Conservation (phyloP, 1,140 invertebrate species). For the Drosophila bocki region DNA sequence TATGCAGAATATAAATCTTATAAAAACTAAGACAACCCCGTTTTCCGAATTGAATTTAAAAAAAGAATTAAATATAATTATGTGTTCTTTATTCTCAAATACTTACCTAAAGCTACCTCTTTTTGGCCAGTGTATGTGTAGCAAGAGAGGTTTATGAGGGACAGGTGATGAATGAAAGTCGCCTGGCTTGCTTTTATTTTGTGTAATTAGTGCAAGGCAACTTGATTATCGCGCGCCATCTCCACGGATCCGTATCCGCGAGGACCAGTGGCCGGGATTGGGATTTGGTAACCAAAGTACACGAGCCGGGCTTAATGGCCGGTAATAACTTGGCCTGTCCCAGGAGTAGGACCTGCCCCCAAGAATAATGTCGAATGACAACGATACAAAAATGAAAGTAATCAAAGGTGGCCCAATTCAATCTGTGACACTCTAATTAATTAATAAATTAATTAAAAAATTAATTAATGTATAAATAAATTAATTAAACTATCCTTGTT, state of each 20-base stretch:
- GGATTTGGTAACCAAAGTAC: constrained; percentile 37
- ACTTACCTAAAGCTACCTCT: background rate
- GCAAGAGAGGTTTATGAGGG: constrained; percentile 1
- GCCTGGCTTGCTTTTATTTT: constrained; percentile 62
- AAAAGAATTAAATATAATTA: no score
- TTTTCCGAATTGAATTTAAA: no score
- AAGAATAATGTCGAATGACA: constrained; percentile 15
- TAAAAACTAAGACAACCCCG: no score
- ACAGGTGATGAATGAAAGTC: constrained; percentile 57
- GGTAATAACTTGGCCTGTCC: constrained; percentile 58
- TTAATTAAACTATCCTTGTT: no score
- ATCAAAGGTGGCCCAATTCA: background rate
- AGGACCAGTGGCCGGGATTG: background rate
- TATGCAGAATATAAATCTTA: no score
- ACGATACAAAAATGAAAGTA: background rate
- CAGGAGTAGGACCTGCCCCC: background rate
- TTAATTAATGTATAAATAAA: no score
- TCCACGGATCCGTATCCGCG: constrained; percentile 10
- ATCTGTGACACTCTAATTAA: constrained; percentile 19
- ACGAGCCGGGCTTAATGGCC: constrained; percentile 55
- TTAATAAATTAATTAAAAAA: constrained; percentile 9
- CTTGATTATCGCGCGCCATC: constrained; percentile 68
- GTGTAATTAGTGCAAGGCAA: constrained; percentile 74
- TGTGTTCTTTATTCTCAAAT: no score
- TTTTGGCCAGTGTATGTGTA: background rate